These are phyloP conservation scores for Rhimphoctona megacephalus DNA, from an alignment of 2,888 invertebrate species.

Conservation along the genomic window DNA sequence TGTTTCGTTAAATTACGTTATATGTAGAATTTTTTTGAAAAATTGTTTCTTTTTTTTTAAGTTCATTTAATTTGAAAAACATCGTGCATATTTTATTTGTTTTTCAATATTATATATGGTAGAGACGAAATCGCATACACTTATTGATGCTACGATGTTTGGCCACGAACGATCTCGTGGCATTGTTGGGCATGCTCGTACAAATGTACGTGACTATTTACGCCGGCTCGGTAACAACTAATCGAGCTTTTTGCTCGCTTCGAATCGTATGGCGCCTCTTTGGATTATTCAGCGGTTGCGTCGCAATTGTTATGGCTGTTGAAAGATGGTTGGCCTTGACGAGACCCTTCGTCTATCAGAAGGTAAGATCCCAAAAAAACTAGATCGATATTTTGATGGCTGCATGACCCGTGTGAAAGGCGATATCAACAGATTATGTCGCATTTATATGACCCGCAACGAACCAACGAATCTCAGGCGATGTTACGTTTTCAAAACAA, in stretches of 20 bases:
- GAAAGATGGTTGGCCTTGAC: constrained; percentile 95
- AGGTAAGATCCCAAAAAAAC: constrained; percentile 86
- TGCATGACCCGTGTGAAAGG: not conserved
- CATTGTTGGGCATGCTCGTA: constrained; percentile 91
- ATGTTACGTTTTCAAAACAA: not conserved
- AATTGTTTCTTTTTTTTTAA: not conserved
- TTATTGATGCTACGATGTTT: constrained; percentile 92
- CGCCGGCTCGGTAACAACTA: constrained; percentile 84
- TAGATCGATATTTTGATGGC: not conserved
- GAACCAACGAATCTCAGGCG: not conserved
- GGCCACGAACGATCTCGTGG: constrained; percentile 92
- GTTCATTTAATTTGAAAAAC: not conserved
- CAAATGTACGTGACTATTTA: constrained; percentile 87
- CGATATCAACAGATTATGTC: not conserved
- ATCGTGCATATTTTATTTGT: constrained; percentile 1
- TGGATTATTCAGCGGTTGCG: constrained; percentile 94
- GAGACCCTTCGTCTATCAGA: constrained; percentile 94
- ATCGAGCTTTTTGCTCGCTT: constrained; percentile 87
- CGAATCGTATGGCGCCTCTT: constrained; percentile 92
- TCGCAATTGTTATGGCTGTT: constrained; percentile 95
- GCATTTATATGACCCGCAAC: constrained; percentile 11
- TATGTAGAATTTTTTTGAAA: not conserved
- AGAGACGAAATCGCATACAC: constrained; percentile 92
- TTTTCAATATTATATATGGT: constrained; percentile 52
- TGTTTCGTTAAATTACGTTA: not conserved